phyloP scores from a whole-genome alignment of 2,888 invertebrate genomes.

The Nomada ferruginata region DNA sequence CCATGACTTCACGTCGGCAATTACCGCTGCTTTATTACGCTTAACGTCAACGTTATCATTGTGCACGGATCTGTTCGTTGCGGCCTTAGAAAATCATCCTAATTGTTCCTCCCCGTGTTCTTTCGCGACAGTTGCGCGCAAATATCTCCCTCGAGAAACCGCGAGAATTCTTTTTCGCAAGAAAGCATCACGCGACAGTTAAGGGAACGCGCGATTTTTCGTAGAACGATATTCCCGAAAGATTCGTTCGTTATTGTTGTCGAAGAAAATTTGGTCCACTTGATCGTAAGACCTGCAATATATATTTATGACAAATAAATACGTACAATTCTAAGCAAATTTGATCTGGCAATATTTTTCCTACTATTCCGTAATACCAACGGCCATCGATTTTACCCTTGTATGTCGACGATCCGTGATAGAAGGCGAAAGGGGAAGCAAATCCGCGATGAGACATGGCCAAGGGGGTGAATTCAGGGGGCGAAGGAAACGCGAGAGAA shows the following conservation, averaged over 20 bases:
- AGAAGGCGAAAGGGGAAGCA: conserved; percentile 1
- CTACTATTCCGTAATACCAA: background rate
- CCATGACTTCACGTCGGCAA: conserved; percentile 73
- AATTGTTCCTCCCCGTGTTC: conserved; percentile 42
- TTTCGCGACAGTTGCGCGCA: conserved; percentile 31
- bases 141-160: no score
- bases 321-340: no score
- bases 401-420: background rate
- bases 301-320: no score
- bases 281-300: background rate
- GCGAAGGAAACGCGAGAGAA: no score
- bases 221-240: no score
- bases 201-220: no score
- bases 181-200: no score
- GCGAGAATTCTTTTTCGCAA: no score
- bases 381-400: background rate
- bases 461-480: conserved; percentile 1
- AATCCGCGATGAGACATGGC: conserved; percentile 13
- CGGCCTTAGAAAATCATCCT: conserved; percentile 39
- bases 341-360: background rate
- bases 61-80: conserved; percentile 63
- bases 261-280: no score
- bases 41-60: conserved; percentile 73
- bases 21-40: conserved; percentile 77
- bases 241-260: no score